phyloP scores from a whole-genome alignment of 2,113 vertebrate genomes.

The Drymodes brunneopygia region DNA sequence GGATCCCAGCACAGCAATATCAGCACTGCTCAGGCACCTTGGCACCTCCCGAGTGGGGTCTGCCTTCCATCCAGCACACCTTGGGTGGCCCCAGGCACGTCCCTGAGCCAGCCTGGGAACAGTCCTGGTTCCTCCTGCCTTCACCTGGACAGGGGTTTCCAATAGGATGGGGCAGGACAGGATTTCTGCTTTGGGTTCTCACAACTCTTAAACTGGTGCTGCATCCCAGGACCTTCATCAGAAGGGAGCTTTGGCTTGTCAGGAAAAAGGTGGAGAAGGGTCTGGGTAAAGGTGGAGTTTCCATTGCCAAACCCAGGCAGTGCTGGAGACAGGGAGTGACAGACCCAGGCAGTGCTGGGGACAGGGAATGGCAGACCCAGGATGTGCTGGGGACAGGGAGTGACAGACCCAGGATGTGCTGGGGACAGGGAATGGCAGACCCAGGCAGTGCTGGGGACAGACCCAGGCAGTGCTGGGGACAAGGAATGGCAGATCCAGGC shows the following conservation, averaged over 20 bases:
- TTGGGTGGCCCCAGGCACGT: not conserved
- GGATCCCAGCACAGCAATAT: not conserved
- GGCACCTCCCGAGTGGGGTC: not conserved
- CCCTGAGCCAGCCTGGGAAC: not conserved
- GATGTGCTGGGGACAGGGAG: not conserved
- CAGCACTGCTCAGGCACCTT: not conserved
- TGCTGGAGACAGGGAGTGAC: not conserved
- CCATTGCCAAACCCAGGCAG: not conserved
- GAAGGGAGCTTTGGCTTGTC: not conserved
- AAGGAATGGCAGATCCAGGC: not conserved
- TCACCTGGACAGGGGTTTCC: not conserved
- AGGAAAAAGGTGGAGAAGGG: not conserved
- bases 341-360: not conserved
- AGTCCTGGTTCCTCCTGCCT: not conserved
- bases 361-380: too few relatives aligned
- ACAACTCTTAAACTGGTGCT: not conserved
- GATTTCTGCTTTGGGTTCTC: not conserved
- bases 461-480: too few relatives aligned
- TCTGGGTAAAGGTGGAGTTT: not conserved
- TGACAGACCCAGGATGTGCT: not conserved
- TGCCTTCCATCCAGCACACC: not conserved
- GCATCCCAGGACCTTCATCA: not conserved
- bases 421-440: not conserved
- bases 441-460: not conserved
- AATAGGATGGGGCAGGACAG: not conserved